Conservation (phyloP, 2,113 vertebrate species). For the Sarotherodon lohbergeri region DNA sequence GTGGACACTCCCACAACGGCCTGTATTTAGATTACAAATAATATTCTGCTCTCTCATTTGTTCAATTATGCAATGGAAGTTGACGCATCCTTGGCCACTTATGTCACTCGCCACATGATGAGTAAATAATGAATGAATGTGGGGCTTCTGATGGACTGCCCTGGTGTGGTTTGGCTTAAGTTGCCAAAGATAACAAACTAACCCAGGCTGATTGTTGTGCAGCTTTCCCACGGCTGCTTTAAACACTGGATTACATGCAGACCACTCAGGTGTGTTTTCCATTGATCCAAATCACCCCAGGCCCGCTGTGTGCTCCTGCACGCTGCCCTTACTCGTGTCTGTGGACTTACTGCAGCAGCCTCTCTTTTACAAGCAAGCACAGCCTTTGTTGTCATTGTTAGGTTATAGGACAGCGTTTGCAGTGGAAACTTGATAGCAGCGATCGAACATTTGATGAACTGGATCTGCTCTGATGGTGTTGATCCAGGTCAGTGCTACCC, state of each 20-base stretch:
- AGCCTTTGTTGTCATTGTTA: conserved; percentile 42
- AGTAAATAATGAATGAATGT: conserved; percentile 38
- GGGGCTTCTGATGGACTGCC: neutral
- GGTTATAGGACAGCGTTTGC: conserved; percentile 31
- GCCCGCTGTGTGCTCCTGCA: neutral
- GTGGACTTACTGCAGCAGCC: conserved; percentile 18
- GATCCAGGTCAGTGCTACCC: conserved; percentile 54
- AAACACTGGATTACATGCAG: neutral
- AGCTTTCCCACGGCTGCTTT: neutral
- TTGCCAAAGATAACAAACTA: conserved; percentile 11
- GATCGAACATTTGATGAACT: conserved; percentile 53
- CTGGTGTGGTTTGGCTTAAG: neutral
- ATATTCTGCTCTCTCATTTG: neutral
- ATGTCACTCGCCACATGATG: conserved; percentile 23
- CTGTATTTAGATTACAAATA: neutral
- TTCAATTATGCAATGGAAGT: conserved; percentile 12
- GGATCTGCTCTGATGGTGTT: conserved; percentile 39
- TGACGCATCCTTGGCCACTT: conserved; percentile 18
- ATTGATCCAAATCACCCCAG: neutral
- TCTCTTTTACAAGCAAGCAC: neutral
- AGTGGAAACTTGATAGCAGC: conserved; percentile 47
- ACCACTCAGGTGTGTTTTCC: neutral
- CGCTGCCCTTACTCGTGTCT: neutral
- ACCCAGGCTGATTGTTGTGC: neutral
- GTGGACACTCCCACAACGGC: neutral